phyloP scores from a whole-genome alignment of 2,797 vertebrate genomes.

The Semaprochilodus insignis region DNA sequence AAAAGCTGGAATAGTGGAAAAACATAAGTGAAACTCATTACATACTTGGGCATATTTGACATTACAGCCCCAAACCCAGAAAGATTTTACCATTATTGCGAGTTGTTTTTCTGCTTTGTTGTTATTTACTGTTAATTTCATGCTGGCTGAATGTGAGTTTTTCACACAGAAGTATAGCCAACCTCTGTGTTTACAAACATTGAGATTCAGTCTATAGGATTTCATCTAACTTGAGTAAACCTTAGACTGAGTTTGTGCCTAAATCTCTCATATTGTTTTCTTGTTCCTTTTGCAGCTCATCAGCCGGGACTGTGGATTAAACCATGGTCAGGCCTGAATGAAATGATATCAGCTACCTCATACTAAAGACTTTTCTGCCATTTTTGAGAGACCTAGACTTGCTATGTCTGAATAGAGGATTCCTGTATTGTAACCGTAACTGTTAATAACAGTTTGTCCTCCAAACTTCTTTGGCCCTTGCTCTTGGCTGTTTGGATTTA shows the following conservation, averaged over 20 bases:
- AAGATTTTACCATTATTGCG: no score
- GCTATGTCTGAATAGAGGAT: background rate
- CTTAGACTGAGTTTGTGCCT: background rate
- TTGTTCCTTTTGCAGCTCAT: constrained; percentile 2
- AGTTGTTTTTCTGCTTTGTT: no score
- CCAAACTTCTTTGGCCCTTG: background rate
- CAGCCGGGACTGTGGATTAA: background rate
- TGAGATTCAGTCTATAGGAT: no score
- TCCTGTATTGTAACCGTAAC: background rate
- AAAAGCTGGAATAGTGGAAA: no score
- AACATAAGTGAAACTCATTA: no score
- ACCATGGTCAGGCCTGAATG: background rate
- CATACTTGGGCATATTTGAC: no score
- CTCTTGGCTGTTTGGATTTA: background rate
- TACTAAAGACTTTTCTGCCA: background rate
- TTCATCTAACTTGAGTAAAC: background rate
- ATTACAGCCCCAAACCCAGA: no score
- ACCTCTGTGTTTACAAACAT: no score
- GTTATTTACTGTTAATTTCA: no score
- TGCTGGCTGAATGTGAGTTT: no score
- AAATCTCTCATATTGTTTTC: constrained; percentile 6
- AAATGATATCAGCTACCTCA: background rate
- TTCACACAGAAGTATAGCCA: background rate
- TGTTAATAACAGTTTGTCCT: constrained; percentile 17
- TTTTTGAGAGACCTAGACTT: background rate